These are phyloP conservation scores for Ahaetulla prasina DNA, from an alignment of 2,113 vertebrate genomes.

Conservation along the genomic window DNA sequence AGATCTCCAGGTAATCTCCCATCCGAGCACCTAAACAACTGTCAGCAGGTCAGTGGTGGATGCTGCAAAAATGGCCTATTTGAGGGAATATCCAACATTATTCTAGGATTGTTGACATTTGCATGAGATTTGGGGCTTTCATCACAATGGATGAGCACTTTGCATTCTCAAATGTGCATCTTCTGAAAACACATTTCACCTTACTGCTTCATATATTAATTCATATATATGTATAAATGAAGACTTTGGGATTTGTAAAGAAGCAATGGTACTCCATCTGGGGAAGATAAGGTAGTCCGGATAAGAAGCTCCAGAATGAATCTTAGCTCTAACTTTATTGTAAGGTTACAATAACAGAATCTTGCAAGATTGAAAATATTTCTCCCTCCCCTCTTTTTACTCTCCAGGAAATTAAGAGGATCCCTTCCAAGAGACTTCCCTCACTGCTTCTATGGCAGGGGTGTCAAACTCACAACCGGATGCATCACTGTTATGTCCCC, in stretches of 20 bases:
- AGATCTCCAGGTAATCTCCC: background rate
- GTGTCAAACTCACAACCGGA: too few species aligned
- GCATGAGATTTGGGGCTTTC: background rate
- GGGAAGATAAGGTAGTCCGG: background rate
- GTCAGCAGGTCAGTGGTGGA: background rate
- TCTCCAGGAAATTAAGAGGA: background rate
- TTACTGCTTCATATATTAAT: background rate
- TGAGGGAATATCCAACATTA: background rate
- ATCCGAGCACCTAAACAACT: background rate
- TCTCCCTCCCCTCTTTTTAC: background rate
- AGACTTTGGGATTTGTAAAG: background rate
- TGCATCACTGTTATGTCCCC: too few species aligned
- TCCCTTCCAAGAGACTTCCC: background rate
- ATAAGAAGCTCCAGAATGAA: background rate
- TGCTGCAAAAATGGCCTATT: background rate
- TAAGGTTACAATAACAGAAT: background rate
- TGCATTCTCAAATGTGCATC: background rate
- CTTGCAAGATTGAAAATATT: background rate
- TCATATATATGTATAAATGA: background rate
- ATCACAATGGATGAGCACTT: background rate
- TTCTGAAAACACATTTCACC: background rate
- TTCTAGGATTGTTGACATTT: background rate
- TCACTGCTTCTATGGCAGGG: background rate
- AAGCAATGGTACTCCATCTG: background rate
- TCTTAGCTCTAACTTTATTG: background rate